phyloP scores from a whole-genome alignment of 2,113 vertebrate species.

The Geococcyx californianus region DNA sequence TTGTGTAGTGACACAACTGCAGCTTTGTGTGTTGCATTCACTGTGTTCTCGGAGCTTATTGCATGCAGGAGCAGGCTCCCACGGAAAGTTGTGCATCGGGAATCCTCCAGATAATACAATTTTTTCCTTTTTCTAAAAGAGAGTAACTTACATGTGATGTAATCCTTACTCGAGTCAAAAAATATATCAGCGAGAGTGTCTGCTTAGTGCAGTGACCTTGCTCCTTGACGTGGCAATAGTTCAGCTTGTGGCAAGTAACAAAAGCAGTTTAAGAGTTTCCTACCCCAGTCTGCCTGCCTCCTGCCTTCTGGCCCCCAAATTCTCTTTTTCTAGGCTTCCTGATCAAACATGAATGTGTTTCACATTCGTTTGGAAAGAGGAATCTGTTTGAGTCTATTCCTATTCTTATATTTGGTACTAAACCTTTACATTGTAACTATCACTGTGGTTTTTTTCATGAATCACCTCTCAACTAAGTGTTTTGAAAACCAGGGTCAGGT shows the following conservation, averaged over 20 bases:
- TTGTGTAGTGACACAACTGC: rapidly evolving
- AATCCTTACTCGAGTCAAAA: not conserved
- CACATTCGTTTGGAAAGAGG: not conserved
- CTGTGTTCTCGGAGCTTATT: not conserved
- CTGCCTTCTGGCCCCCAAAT: not conserved
- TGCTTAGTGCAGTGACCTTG: not conserved
- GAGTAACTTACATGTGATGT: not conserved
- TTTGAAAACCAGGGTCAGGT: not conserved
- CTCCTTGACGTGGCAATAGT: not conserved
- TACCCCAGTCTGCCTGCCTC: not conserved
- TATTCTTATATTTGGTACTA: not conserved
- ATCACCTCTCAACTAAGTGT: not conserved
- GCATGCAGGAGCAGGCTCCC: rapidly evolving
- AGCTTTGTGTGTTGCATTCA: not conserved
- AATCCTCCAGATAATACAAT: not conserved
- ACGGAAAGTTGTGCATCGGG: not conserved
- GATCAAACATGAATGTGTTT: not conserved
- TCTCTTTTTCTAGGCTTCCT: not conserved
- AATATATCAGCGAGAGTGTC: not conserved
- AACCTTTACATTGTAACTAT: not conserved
- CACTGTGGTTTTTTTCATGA: not conserved
- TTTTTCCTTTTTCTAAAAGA: not conserved
- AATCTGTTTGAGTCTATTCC: not conserved
- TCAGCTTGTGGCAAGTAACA: not conserved
- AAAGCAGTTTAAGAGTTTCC: not conserved